Evolutionary conservation across 2,888 invertebrate species (phyloP).

Genomic region (Trypoxylon attenuatum): DNA sequence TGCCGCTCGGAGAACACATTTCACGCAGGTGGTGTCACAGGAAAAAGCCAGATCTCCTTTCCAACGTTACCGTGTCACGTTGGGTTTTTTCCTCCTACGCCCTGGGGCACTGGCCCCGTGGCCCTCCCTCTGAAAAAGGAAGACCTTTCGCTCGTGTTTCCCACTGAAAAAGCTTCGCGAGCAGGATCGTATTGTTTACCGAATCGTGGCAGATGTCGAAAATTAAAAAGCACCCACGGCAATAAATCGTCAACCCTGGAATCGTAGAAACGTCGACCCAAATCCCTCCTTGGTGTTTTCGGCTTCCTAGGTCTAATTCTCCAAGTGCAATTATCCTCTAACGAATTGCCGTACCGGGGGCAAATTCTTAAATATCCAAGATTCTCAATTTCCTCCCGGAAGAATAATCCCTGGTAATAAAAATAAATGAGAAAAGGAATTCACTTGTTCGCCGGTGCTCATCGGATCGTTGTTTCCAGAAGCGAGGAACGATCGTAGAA

Average conservation of each 20-base stretch:
- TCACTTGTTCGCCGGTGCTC: neutral
- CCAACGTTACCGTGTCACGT: neutral
- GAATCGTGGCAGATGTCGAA: conserved; percentile 9
- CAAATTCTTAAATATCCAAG: neutral
- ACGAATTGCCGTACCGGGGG: too few species aligned
- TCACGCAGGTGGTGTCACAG: conserved; percentile 16
- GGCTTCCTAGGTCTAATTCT: neutral
- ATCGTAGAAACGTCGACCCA: neutral
- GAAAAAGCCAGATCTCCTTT: neutral
- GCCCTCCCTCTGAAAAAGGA: neutral
- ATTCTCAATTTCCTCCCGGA: neutral
- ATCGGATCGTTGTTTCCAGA: conserved; percentile 12
- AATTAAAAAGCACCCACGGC: neutral
- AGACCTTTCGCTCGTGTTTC: conserved; percentile 7
- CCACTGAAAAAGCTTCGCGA: conserved; percentile 9
- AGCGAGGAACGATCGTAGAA: conserved; percentile 9
- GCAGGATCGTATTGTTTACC: conserved; percentile 23
- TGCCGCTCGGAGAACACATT: neutral
- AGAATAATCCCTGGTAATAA: neutral
- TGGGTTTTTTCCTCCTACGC: neutral
- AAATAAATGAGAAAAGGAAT: too few species aligned
- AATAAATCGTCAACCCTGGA: neutral
- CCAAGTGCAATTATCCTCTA: neutral
- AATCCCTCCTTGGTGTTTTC: neutral
- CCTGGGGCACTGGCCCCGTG: neutral